Base-by-base conservation (phyloP, 1,140 invertebrate species). In the Scaptomyza pallida region DNA sequence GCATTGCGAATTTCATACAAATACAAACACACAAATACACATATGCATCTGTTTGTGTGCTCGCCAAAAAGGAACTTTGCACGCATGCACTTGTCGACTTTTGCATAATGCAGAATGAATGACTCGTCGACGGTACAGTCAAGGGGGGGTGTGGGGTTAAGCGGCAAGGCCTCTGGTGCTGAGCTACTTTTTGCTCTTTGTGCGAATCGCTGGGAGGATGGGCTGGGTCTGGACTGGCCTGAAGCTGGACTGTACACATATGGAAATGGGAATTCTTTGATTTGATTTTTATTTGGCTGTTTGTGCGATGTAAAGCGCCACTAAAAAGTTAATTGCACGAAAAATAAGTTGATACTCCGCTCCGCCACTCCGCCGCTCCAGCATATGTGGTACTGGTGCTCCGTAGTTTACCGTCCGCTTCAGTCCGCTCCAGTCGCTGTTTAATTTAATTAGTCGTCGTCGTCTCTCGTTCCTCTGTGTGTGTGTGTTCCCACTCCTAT, bases 241-340 rank as follows among this genome's bases (percentile, higher is more conserved):
- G 63, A 8, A 65, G 44, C 26, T 41, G 21, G 41, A 17, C 10
- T 3, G 41, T 19, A 17, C 44, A 44, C 16, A 48, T 10, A 40
- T 72, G 81, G 73, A 74, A 86, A 85, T 88, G 82, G 65, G 75
- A 89, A 82, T 86, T 86, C 82, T 86, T 86, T 86, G 82, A 79
- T 86, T 86, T 88, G 83, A 75, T 88, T 86, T 86, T 86, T 81
- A 70, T 82, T 81, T 60, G 57, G 64, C 69, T 85, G 79, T 83
- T 83, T 83, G 80, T 64, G 76, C 63, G 71, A 48, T 43, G 19
- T 47, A 41, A 30, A 62, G 51, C 52, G 62, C 35, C 64, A 78
- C 82, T 88, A 88, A 89, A 88, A 88, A 86, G 82, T 86, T 88
- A 86, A 86, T 86, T 88, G 82, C 83, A 89, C 78, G 82, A 86